Conservation (phyloP, 2,888 invertebrate genomes). For the Drosophila neutralis region DNA sequence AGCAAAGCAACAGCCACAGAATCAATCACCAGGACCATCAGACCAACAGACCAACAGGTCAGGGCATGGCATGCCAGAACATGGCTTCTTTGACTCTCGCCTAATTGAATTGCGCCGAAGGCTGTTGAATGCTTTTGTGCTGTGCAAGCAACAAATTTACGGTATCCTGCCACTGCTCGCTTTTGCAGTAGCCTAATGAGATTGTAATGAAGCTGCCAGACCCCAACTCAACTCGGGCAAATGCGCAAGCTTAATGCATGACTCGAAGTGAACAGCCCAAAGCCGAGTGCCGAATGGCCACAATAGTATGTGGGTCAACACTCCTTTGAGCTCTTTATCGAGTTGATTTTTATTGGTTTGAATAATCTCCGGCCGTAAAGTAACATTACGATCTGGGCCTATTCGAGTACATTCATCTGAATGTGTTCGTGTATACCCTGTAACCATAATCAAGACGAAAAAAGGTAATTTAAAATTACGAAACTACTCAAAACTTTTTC, state of each 20-base stretch:
- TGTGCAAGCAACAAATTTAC: conserved; percentile 56
- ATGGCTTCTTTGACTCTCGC: conserved; percentile 29
- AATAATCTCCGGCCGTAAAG: background rate
- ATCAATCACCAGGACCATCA: conserved; percentile 5
- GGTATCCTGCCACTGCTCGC: conserved; percentile 32
- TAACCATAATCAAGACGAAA: background rate
- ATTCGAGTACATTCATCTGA: background rate
- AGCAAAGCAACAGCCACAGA: background rate
- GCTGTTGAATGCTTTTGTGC: conserved; percentile 55
- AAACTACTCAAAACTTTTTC: background rate
- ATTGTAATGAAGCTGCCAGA: conserved; percentile 39
- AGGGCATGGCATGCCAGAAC: conserved; percentile 16
- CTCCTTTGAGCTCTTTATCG: background rate
- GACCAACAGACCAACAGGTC: background rate
- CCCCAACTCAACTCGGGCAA: background rate
- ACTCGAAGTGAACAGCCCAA: background rate
- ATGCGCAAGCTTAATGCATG: conserved; percentile 2
- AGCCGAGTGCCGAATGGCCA: background rate
- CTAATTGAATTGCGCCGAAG: conserved; percentile 66
- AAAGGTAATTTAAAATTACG: accelerated
- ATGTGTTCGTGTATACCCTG: background rate
- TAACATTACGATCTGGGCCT: background rate
- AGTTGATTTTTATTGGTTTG: background rate
- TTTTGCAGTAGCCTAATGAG: conserved; percentile 43
- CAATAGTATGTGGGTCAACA: background rate